Evolutionary conservation across 2,797 vertebrate genomes (phyloP), one percentile per base, ranked within the genome.

Genomic region (Ctenopoma multispine): DNA sequence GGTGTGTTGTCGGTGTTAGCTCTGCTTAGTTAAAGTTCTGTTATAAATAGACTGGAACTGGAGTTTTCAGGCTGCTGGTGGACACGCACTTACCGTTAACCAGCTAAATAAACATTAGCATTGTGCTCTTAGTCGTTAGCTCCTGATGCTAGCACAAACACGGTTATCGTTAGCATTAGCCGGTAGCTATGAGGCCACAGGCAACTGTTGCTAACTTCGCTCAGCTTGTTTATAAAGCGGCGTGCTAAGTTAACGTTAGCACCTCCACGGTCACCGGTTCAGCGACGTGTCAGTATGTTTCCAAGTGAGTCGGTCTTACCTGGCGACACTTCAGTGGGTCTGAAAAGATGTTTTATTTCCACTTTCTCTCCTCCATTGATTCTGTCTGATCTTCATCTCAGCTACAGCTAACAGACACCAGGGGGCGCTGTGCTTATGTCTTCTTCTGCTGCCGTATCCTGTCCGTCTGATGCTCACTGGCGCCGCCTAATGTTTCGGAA

Each of bases 281-380:
- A 3, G 13, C 20, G 21, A 21, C n/a, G 17, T n/a, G 21, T 21
- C 31, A 0, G 8, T 0, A 11, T 8, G 18, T 27, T 1, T 4
- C 0, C 66, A 60, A 51, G 63, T 51, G 63, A 48, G 23, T 14
- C 0, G 0, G 15, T 61, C 66, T 63, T 81, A 89, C 87, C 88
- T 84, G 63, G 18, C 69, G 36, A 46, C 18, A 18, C 24, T 50
- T 63, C 18, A 58, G 27, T 23, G 20, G 8, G 11, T 34, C 3
- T 20, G 46, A 63, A 72, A 47, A 5, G 14, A 38, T 13, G 17
- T 23, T 69, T 86, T 75, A 74, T 23, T 2, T 66, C 66, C 79
- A 60, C 18, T 66, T 74, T 13, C 29, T 73, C 17, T 73, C 36
- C 68, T 82, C 83, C 87, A 90, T 88, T 81, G 74, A 85, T 72